Evolutionary conservation across 1,140 invertebrate genomes (phyloP), one percentile per base, ranked within the genome.

Genomic region (Antheraea pernyi): DNA sequence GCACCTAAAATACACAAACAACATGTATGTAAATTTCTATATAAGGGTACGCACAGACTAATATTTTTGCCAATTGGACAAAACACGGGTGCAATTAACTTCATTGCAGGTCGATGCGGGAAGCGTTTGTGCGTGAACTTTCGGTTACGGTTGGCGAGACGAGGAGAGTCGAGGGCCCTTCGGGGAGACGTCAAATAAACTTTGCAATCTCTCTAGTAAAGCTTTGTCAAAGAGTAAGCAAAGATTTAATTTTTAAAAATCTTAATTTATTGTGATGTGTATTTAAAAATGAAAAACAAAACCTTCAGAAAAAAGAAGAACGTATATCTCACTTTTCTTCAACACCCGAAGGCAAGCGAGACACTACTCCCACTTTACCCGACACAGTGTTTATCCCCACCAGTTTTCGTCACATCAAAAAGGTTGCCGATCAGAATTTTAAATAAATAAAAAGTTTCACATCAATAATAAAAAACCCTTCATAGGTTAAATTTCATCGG

Each of bases 181-280:
- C 72, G 70, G 80, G 80, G 74, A 80, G 67, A 78, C 78, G 78
- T 78, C 80, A 80, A 79, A 82, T 82, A 80, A 82, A 82, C 80
- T 82, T 82, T 78, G 73, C 75, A 77, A 79, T 80, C 75, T 80
- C 78, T 75, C 76, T 79, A 67, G 71, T 77, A 77, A 76, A 75
- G 69, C 70, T 71, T 71, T 68, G 59, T 58, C 74, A 76, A 42
- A 77, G 77, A 81, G 42, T 64, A 76, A 19, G 22, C 7, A 22
- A 48, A 48, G 8, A 53, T 53, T 53, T 53, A 53, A n/a, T n/a
- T 53, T 53, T 2, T 10, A 30, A 36, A 37, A 8, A 53, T 11
- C 64, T 60, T 18, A 37, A 39, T 30, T 30, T 30, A 30, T 30
- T 30, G 22, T 30, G 22, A 30, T 30, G 22, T 30, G 22, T 30